phyloP scores from a whole-genome alignment of 2,888 invertebrate species.

The Cataglyphis cursor region DNA sequence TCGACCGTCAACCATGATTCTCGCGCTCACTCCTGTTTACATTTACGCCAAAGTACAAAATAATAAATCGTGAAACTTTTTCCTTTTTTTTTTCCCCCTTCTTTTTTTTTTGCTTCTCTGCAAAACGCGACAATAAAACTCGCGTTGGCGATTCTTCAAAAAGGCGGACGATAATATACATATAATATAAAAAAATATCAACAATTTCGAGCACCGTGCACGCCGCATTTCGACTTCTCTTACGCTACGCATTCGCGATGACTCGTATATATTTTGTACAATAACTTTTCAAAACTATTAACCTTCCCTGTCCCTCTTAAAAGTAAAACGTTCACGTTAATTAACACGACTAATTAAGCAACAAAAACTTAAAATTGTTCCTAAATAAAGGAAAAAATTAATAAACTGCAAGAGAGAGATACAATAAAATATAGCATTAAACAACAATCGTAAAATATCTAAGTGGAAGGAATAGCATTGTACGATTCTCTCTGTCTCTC shows the following conservation, averaged over 20 bases:
- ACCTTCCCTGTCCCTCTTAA: not conserved
- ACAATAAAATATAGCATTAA: constrained; percentile 22
- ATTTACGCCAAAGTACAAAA: constrained; percentile 75
- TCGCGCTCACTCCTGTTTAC: constrained; percentile 50
- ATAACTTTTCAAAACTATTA: constrained; percentile 15
- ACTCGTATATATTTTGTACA: not conserved
- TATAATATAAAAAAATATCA: constrained; percentile 82
- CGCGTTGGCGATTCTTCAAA: constrained; percentile 34
- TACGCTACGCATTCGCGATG: not conserved
- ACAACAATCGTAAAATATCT: constrained; percentile 37
- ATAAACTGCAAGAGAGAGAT: constrained; percentile 28
- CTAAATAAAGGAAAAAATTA: not conserved
- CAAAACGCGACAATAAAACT: constrained; percentile 20
- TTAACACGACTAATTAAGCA: not conserved
- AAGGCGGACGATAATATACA: constrained; percentile 67
- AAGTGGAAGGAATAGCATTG: not conserved
- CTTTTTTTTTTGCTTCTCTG: not conserved
- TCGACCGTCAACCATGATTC: constrained; percentile 28
- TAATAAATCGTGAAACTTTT: constrained; percentile 67
- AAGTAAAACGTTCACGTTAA: constrained; percentile 24
- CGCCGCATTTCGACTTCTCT: constrained; percentile 23
- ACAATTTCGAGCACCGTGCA: constrained; percentile 81
- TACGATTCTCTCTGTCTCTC: not conserved
- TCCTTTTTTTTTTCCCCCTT: not conserved
- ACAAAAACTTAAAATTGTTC: constrained; percentile 33